phyloP scores from a whole-genome alignment of 2,113 vertebrate species.

The Copsychus sechellarum region DNA sequence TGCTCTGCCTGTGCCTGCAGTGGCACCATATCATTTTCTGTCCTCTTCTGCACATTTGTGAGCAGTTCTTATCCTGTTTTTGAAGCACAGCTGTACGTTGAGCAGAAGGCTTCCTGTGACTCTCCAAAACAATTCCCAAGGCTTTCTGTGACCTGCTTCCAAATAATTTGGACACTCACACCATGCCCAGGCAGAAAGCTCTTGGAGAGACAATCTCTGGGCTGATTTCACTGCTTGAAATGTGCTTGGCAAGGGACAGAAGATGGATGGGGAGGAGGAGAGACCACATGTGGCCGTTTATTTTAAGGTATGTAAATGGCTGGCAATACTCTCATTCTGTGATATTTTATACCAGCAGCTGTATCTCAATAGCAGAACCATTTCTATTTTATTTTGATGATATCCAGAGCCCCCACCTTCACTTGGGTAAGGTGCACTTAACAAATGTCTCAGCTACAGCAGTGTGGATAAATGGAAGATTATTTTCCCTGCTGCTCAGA shows the following conservation, averaged over 20 bases:
- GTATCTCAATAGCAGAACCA: not conserved
- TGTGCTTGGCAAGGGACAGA: not conserved
- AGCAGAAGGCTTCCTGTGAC: not conserved
- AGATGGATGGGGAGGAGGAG: not conserved
- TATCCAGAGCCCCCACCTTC: not conserved
- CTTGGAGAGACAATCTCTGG: not conserved
- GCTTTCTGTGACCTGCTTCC: slow-evolving; percentile 4
- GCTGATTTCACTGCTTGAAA: not conserved
- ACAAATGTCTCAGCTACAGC: not conserved
- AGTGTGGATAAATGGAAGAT: not conserved
- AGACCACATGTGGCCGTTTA: not conserved
- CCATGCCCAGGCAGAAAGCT: not conserved
- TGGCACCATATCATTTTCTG: not conserved
- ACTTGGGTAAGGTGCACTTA: not conserved
- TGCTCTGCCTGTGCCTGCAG: not conserved
- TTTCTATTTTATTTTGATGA: not conserved
- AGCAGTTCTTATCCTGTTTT: not conserved
- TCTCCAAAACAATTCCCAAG: not conserved
- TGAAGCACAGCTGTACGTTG: not conserved
- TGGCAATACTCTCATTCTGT: not conserved
- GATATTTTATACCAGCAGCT: not conserved
- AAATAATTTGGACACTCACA: not conserved
- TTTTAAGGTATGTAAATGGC: not conserved
- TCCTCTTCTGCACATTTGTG: not conserved
- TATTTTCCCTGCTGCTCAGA: not conserved